These are phyloP conservation scores for Bothrops alternatus DNA, from an alignment of 2,797 vertebrate species.

Conservation along the genomic window DNA sequence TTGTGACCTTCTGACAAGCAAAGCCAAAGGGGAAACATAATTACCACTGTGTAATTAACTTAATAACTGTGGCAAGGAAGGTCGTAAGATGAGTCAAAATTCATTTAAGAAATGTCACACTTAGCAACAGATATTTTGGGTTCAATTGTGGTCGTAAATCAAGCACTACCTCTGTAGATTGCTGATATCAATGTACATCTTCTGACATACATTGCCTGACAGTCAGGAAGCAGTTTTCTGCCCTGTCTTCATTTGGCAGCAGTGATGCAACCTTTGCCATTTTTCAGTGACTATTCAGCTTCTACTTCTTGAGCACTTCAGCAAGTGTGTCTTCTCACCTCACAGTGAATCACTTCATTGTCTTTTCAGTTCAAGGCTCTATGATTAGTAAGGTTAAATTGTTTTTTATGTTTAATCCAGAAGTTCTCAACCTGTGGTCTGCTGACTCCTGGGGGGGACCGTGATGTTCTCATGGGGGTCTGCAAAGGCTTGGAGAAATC, in stretches of 20 bases:
- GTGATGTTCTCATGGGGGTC: background rate
- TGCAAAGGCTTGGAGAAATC: background rate
- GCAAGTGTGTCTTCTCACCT: background rate
- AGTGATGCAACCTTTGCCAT: background rate
- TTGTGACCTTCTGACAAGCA: no score
- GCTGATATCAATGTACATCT: background rate
- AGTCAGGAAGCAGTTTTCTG: background rate
- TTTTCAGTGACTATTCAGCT: background rate
- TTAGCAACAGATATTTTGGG: no score
- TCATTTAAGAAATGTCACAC: no score
- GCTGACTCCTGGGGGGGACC: rapidly evolving
- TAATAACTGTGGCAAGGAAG: no score
- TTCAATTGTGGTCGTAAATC: no score
- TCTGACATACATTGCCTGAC: background rate
- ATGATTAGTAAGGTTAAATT: background rate
- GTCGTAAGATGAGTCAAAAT: no score
- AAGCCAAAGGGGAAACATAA: no score
- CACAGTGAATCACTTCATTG: background rate
- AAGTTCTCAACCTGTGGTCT: background rate
- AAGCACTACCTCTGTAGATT: background rate
- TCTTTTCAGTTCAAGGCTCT: background rate
- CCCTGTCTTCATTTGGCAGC: background rate
- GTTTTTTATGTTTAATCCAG: background rate
- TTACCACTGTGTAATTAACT: no score
- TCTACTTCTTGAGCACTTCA: background rate